Evolutionary conservation across 2,113 vertebrate species (phyloP).

Genomic region (Balaenoptera acutorostrata): DNA sequence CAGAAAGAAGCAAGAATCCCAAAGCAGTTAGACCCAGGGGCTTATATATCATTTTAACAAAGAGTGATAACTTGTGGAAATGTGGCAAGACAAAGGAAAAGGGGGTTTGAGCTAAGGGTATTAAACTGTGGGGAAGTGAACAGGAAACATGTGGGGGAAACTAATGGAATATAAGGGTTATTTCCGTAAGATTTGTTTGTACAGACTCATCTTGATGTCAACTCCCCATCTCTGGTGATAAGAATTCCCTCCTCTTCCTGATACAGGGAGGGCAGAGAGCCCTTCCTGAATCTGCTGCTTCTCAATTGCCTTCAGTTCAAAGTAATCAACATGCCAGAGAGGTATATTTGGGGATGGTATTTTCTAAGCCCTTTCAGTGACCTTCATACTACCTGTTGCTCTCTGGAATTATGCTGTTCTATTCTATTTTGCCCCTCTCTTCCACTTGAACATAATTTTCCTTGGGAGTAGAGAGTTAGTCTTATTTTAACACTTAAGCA

Average conservation of each 20-base stretch:
- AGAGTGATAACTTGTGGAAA: neutral
- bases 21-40: neutral
- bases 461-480: neutral
- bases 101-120: neutral
- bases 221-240: too few relatives aligned
- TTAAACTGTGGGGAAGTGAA: neutral
- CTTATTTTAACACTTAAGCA: neutral
- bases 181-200: neutral
- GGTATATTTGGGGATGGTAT: neutral
- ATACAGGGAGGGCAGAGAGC: neutral
- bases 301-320: neutral
- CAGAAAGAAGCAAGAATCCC: neutral
- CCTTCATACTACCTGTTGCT: neutral
- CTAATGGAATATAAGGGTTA: neutral
- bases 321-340: neutral
- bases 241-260: neutral
- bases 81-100: neutral
- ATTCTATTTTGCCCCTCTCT: neutral
- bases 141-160: neutral
- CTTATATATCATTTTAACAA: neutral
- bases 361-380: neutral
- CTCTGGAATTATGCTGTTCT: neutral
- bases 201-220: neutral
- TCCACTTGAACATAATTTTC: neutral
- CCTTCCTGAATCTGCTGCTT: neutral